A percentile compares a stretch with the other conserved stretches of the same genome.
Conservation (phyloP, 2,113 vertebrate genomes). For the Amazona guildingii region DNA sequence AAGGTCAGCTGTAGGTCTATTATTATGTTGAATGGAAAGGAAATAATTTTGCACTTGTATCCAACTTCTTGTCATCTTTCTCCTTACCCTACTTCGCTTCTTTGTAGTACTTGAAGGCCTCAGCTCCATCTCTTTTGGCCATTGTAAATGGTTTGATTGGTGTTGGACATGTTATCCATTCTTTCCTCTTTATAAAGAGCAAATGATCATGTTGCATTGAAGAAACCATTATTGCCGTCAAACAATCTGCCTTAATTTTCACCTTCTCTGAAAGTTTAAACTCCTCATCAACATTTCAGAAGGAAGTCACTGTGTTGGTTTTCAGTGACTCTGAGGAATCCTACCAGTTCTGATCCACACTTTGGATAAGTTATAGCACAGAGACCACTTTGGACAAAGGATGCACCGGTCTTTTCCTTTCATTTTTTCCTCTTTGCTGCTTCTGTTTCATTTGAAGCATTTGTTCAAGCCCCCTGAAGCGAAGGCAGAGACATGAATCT, state of each 20-base stretch:
- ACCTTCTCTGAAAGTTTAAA: conserved; percentile 41
- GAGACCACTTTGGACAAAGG: conserved; percentile 40
- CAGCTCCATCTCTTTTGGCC: conserved; percentile 55
- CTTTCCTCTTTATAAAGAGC: conserved; percentile 47
- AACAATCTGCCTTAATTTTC: conserved; percentile 55
- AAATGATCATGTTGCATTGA: conserved; percentile 40
- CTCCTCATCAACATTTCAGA: conserved; percentile 56
- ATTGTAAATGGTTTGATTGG: conserved; percentile 64
- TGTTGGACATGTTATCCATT: conserved; percentile 45
- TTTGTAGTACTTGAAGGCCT: conserved; percentile 67
- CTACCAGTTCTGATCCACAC: conserved; percentile 31
- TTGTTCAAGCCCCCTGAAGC: conserved; percentile 5
- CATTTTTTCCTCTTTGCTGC: conserved; percentile 8
- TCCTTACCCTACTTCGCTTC: conserved; percentile 67
- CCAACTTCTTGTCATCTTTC: conserved; percentile 69
- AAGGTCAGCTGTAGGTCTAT: conserved; percentile 73
- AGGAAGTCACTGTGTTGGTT: conserved; percentile 34
- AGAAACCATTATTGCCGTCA: conserved; percentile 48
- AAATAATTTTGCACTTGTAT: conserved; percentile 70
- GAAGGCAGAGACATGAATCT: background rate
- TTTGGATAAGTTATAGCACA: conserved; percentile 28
- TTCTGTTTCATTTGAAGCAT: background rate
- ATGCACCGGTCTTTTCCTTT: conserved; percentile 21
- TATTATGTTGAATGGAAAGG: conserved; percentile 72
- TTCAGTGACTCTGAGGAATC: conserved; percentile 49